These are phyloP conservation scores for Cichladusa arquata DNA, from an alignment of 2,113 vertebrate species.

Conservation along the genomic window DNA sequence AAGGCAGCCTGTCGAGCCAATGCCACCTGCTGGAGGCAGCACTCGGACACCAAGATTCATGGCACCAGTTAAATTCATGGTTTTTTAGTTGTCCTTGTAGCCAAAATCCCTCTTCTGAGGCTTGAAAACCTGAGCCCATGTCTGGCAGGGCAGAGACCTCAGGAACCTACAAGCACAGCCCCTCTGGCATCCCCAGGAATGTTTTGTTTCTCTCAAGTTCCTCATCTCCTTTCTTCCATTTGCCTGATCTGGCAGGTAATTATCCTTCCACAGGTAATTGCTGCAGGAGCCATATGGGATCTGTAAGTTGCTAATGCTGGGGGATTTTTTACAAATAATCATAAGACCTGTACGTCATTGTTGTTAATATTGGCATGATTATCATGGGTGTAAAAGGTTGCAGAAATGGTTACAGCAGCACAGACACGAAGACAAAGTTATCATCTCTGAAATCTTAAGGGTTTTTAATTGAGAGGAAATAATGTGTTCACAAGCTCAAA, in stretches of 20 bases:
- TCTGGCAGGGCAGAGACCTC: neutral
- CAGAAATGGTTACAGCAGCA: neutral
- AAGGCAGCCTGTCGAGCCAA: neutral
- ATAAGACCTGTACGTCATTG: neutral
- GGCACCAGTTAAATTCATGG: accelerated
- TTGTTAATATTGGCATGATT: neutral
- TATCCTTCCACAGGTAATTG: neutral
- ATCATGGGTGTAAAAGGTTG: neutral
- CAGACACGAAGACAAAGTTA: neutral
- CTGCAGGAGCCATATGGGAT: neutral
- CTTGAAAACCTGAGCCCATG: neutral
- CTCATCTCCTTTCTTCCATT: neutral
- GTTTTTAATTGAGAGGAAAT: neutral
- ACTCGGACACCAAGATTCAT: neutral
- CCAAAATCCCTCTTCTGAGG: neutral
- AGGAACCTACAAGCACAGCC: accelerated
- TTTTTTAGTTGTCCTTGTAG: accelerated
- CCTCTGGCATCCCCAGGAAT: neutral
- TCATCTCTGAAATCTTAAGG: neutral
- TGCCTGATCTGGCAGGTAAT: neutral
- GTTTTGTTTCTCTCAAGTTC: neutral
- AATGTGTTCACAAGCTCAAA: neutral
- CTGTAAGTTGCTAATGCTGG: neutral
- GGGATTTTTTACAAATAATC: neutral
- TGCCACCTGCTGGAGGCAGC: constrained; percentile 37